These are phyloP conservation scores for Microcebus jonahi DNA, from an alignment of 2,113 vertebrate species.

Conservation along the genomic window DNA sequence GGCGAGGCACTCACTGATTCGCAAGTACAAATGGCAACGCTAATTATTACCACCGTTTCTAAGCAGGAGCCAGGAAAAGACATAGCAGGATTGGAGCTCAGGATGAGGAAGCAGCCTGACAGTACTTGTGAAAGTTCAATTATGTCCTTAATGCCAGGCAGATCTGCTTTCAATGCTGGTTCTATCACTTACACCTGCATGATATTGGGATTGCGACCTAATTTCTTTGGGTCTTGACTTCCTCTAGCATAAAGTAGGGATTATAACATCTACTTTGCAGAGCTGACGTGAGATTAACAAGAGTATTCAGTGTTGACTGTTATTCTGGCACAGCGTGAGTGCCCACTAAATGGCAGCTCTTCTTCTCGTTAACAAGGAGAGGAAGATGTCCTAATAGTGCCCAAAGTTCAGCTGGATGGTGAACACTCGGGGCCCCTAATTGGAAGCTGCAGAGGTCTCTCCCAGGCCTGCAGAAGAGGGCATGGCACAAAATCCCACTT, in stretches of 20 bases:
- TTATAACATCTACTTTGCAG: background rate
- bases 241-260: background rate
- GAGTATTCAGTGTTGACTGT: background rate
- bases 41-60: background rate
- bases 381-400: background rate
- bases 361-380: slow-evolving; percentile 11
- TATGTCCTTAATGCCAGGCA: background rate
- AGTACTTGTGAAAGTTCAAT: background rate
- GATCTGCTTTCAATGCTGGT: background rate
- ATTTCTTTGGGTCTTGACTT: background rate
- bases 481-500: background rate
- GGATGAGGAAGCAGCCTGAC: background rate
- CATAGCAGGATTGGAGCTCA: background rate
- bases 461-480: background rate
- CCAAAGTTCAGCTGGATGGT: background rate
- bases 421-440: background rate
- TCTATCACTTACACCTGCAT: background rate
- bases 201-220: background rate
- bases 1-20: background rate
- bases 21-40: background rate
- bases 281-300: background rate
- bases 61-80: background rate
- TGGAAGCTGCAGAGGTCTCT: background rate
- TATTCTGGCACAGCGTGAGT: background rate
- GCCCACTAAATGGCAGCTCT: background rate